Percentiles rank a stretch among this genome's conserved stretches.
Conservation (phyloP, 2,888 invertebrate species). For the Ceratothoa steindachneri region DNA sequence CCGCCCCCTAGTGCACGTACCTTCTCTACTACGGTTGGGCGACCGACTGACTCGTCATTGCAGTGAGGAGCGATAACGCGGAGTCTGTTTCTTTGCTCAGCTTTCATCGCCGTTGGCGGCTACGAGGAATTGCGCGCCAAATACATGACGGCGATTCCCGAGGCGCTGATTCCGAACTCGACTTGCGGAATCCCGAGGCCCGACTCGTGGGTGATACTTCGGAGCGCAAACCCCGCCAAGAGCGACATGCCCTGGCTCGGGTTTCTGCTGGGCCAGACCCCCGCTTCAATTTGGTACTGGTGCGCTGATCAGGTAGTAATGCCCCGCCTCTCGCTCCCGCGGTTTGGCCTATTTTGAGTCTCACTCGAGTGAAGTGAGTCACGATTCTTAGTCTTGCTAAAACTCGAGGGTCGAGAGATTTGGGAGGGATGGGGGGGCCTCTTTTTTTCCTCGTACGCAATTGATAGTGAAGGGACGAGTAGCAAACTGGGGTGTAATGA, state of each 20-base stretch:
- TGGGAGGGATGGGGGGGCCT: too few relatives aligned
- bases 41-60: too few relatives aligned
- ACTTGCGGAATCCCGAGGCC: slow-evolving; percentile 50
- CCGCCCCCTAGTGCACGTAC: too few relatives aligned
- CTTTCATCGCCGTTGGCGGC: slow-evolving; percentile 55
- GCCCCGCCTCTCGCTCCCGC: not conserved
- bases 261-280: slow-evolving; percentile 57
- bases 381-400: not conserved
- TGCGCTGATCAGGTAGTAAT: slow-evolving; percentile 50
- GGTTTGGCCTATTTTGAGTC: too few relatives aligned
- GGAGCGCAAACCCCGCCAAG: slow-evolving; percentile 51
- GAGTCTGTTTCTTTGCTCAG: too few relatives aligned
- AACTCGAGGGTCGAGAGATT: too few relatives aligned
- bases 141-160: slow-evolving; percentile 54
- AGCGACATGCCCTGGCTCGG: slow-evolving; percentile 58
- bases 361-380: not conserved
- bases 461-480: too few relatives aligned
- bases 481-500: too few relatives aligned
- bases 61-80: too few relatives aligned
- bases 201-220: slow-evolving; percentile 55
- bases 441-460: too few relatives aligned
- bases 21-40: too few relatives aligned
- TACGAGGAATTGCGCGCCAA: slow-evolving; percentile 52
- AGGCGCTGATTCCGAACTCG: slow-evolving; percentile 48
- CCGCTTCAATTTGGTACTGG: slow-evolving; percentile 56